phyloP scores from a whole-genome alignment of 2,113 vertebrate species.

The Callocephalon fimbriatum region DNA sequence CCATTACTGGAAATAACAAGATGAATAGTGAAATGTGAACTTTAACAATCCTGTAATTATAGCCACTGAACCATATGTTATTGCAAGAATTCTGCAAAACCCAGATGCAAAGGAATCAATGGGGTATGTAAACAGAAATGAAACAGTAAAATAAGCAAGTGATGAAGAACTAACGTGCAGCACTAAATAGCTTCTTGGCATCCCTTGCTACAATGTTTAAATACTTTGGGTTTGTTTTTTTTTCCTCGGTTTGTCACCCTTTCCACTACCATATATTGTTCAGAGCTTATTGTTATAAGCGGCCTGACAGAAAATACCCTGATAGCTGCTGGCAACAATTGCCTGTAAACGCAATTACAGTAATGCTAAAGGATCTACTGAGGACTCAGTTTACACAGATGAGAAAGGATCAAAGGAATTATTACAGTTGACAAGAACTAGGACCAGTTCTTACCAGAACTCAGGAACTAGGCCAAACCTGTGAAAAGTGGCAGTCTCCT shows the following conservation, averaged over 20 bases:
- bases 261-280: constrained; percentile 21
- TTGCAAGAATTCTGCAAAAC: constrained; percentile 78
- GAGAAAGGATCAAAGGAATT: neutral
- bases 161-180: constrained; percentile 66
- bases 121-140: constrained; percentile 76
- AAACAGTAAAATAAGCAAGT: constrained; percentile 76
- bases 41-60: constrained; percentile 84
- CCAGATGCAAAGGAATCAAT: constrained; percentile 77
- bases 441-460: neutral
- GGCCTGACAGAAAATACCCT: neutral
- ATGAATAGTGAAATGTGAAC: constrained; percentile 80
- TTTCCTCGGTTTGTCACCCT: constrained; percentile 21
- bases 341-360: neutral
- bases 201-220: constrained; percentile 54
- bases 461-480: neutral
- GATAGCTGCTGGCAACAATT: neutral
- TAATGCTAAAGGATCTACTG: neutral
- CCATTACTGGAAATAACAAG: constrained; percentile 80
- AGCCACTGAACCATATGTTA: constrained; percentile 77
- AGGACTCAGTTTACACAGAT: neutral
- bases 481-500: accelerated
- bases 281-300: neutral
- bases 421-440: neutral
- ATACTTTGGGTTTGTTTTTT: neutral
- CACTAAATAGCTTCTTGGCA: constrained; percentile 55